Evolutionary conservation across 2,888 invertebrate species (phyloP), one percentile per base, ranked within the genome.

Genomic region (Trisateles emortualis): DNA sequence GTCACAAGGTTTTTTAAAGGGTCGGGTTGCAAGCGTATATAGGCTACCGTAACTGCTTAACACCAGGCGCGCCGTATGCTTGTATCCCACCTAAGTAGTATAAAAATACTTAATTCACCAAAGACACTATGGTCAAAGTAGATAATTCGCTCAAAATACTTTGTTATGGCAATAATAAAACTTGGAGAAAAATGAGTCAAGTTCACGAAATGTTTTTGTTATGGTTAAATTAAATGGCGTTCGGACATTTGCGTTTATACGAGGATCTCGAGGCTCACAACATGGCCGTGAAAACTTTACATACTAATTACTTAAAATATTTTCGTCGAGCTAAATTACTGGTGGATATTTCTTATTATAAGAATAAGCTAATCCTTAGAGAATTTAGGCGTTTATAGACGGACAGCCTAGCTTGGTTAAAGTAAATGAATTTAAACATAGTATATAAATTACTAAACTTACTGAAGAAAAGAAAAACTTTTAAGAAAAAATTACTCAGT

Each of bases 281-380:
- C 16, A 17, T 19, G 19, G 29, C n/a, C 42, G 32, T 14, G 17
- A 42, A 38, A 38, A 48, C 26, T 29, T 48, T 40, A 10, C 29
- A 33, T 19, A 40, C 48, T 53, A 49, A 53, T 53, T 53, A 43
- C 35, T 40, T 44, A 9, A 13, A 13, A 33, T 45, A 45, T 51
- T 45, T 45, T 24, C 24, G 42, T 16, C 9, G 6, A n/a, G 49
- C 42, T 13, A n/a, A 50, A 50, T 36, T 51, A 33, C 13, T 4
- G 16, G 5, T n/a, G 33, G 26, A 17, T 19, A 45, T 45, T 44
- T 33, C 33, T 32, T n/a, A 50, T n/a, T 39, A 38, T 29, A 44
- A 51, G 51, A 29, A 32, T 17, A 11, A 33, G 39, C 38, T 39
- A 51, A 45, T 45, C 51, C 24, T 13, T 19, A 9, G 44, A 11